Percentiles rank a stretch among this genome's conserved stretches.
Conservation (phyloP, 2,797 vertebrate species). For the Melanotaenia nigrans region DNA sequence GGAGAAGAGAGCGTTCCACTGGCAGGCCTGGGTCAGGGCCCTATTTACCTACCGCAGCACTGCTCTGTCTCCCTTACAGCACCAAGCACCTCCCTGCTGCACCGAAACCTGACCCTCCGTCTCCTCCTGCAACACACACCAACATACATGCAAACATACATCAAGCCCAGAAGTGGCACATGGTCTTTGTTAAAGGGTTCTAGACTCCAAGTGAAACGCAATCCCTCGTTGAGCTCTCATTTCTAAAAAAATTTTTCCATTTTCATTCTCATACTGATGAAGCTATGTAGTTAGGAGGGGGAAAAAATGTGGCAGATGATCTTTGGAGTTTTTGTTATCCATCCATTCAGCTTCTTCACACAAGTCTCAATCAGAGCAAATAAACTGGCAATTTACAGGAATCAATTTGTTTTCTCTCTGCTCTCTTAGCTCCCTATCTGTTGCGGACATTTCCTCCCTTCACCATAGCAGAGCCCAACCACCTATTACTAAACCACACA, state of each 20-base stretch:
- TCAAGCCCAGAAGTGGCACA: constrained; percentile 76
- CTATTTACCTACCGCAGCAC: constrained; percentile 88
- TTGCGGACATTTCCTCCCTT: constrained; percentile 78
- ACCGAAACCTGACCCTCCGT: constrained; percentile 63
- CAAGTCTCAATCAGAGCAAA: constrained; percentile 53
- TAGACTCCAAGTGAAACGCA: constrained; percentile 77
- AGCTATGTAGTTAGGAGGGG: constrained; percentile 40
- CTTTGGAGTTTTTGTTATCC: constrained; percentile 58
- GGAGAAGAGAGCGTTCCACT: constrained; percentile 77
- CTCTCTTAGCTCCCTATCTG: constrained; percentile 69
- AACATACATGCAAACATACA: constrained; percentile 34
- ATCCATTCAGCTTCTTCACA: constrained; percentile 16
- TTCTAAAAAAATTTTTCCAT: constrained; percentile 75
- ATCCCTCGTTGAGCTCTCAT: constrained; percentile 68
- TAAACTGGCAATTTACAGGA: constrained; percentile 60
- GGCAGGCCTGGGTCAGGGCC: constrained; percentile 80
- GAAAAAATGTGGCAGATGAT: constrained; percentile 43
- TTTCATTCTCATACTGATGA: constrained; percentile 51
- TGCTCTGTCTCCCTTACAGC: constrained; percentile 66
- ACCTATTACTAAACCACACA: constrained; percentile 82
- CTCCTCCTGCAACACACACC: constrained; percentile 42
- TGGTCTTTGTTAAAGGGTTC: constrained; percentile 81
- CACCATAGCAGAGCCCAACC: constrained; percentile 77
- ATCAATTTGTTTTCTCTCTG: constrained; percentile 76
- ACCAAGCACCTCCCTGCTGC: constrained; percentile 63